Evolutionary conservation across 2,113 vertebrate genomes (phyloP), one percentile per base, ranked within the genome.

Genomic region (Choloepus hoffmanni): DNA sequence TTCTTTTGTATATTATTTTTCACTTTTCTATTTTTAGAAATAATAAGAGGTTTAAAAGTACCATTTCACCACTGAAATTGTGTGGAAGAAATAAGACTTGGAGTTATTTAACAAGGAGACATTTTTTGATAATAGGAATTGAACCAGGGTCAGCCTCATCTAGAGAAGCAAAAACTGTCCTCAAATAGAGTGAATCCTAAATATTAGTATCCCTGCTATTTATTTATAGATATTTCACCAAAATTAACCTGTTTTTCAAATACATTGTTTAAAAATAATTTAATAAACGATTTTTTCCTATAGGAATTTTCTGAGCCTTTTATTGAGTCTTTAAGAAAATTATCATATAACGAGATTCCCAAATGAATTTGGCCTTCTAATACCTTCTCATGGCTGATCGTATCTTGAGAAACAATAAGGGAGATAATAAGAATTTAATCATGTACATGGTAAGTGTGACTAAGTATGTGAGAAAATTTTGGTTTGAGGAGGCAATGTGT

Each of bases 31-130:
- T 60, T 92, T 84, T 82, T 72, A 88, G n/a, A 87, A 92, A 36
- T 58, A 89, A 1, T 45, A 76, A 77, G 8, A 60, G 5, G 2
- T 62, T 78, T 16, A 62, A 50, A 92, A 50, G 19, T 14, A 26
- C 12, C 23, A 40, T 70, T 68, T 94, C 68, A 15, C 36, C 10
- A 63, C 33, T 58, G 87, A 88, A 94, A 86, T 60, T 50, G 33
- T 78, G 60, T 65, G 28, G 92, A 93, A 81, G n/a, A 85, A 94
- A 53, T 60, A 76, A 90, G 74, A 67, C 15, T 87, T 62, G 78
- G n/a, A 73, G 3, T 83, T 87, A 76, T 50, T 91, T 81, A 68
- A 83, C 26, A 83, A 85, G 23, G 7, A 87, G 14, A 23, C 10
- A 33, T 36, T 60, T 72, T 85, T 92, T 83, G 10, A 19, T 58